Evolutionary conservation across 2,797 vertebrate species (phyloP).

Genomic region (Sebastiscus tertius): DNA sequence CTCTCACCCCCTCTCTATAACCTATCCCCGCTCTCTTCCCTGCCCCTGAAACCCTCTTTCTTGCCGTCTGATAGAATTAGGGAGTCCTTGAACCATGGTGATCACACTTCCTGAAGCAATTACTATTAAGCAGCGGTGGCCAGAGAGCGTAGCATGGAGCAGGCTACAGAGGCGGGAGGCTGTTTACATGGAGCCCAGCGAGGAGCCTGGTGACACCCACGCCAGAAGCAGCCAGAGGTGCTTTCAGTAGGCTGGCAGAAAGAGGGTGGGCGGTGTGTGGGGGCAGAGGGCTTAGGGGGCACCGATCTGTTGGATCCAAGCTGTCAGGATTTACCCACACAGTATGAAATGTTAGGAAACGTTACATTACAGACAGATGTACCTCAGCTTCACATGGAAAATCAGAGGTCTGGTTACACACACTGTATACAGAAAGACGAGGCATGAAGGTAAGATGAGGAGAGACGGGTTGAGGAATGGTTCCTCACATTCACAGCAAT

Average conservation of each 20-base stretch:
- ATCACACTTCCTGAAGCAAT: constrained; percentile 83
- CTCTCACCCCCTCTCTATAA: constrained; percentile 33
- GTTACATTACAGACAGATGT: constrained; percentile 87
- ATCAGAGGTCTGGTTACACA: constrained; percentile 72
- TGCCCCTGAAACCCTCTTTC: constrained; percentile 31
- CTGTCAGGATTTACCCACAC: constrained; percentile 82
- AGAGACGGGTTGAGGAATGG: constrained; percentile 9
- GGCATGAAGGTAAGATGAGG: constrained; percentile 29
- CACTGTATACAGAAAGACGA: constrained; percentile 53
- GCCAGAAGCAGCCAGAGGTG: constrained; percentile 39
- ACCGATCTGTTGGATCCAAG: constrained; percentile 78
- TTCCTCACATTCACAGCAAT: constrained; percentile 29
- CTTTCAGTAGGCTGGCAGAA: constrained; percentile 49
- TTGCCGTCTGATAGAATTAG: constrained; percentile 80
- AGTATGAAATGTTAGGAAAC: constrained; percentile 84
- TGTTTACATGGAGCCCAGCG: constrained; percentile 69
- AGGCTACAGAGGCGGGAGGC: constrained; percentile 37
- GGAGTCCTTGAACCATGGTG: constrained; percentile 79
- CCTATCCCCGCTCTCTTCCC: constrained; percentile 21
- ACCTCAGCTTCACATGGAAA: constrained; percentile 80
- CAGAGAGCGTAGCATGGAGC: constrained; percentile 41
- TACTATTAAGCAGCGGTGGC: constrained; percentile 77
- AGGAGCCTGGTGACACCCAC: constrained; percentile 71
- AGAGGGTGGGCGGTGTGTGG: constrained; percentile 22
- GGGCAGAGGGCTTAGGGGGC: constrained; percentile 36